phyloP scores from a whole-genome alignment of 1,140 invertebrate genomes.

The Lepidotrigona ventralis region DNA sequence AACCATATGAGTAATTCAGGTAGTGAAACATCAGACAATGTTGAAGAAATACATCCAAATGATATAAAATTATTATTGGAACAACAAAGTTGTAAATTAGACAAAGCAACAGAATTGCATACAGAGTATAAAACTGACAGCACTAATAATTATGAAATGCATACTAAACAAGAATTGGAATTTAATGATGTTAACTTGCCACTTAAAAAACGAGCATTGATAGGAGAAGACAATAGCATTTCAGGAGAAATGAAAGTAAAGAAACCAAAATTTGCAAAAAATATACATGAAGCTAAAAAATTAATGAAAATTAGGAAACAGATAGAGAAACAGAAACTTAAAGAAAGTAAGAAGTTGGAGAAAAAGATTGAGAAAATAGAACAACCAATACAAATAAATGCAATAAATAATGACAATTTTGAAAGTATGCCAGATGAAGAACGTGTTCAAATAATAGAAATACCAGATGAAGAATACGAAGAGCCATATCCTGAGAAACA shows the following conservation, averaged over 20 bases:
- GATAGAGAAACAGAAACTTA: constrained; percentile 81
- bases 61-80: constrained; percentile 47
- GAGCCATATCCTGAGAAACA: constrained; percentile 71
- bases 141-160: constrained; percentile 32
- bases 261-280: constrained; percentile 83
- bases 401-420: constrained; percentile 38
- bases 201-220: constrained; percentile 73
- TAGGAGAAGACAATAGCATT: constrained; percentile 44
- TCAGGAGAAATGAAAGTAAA: constrained; percentile 67
- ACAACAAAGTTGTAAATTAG: constrained; percentile 34
- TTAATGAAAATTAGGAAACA: constrained; percentile 84
- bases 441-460: constrained; percentile 77
- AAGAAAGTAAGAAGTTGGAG: constrained; percentile 76
- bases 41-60: constrained; percentile 68
- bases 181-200: constrained; percentile 66
- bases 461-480: constrained; percentile 76
- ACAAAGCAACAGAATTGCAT: constrained; percentile 5
- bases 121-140: constrained; percentile 36
- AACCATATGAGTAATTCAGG: constrained; percentile 73
- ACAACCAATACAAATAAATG: constrained; percentile 11
- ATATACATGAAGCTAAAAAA: constrained; percentile 82
- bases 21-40: constrained; percentile 75
- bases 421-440: constrained; percentile 74
- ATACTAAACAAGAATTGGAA: constrained; percentile 34
- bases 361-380: constrained; percentile 47